Evolutionary conservation across 2,113 vertebrate genomes (phyloP).

Genomic region (Todiramphus chloris): DNA sequence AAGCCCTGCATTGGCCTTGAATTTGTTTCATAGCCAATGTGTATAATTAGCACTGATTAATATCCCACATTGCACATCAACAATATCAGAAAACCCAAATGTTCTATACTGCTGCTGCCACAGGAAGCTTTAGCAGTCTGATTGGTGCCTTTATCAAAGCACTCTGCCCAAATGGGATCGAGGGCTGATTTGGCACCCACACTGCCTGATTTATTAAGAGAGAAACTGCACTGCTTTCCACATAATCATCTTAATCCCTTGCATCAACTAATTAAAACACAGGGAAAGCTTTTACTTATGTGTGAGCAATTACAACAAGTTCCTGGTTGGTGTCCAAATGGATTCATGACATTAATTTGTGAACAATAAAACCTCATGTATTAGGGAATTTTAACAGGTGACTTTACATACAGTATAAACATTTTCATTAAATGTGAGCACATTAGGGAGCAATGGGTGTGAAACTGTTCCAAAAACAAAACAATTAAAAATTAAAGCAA

Average conservation of each 20-base stretch:
- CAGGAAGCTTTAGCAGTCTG: conserved; percentile 67
- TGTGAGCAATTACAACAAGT: conserved; percentile 73
- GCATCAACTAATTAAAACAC: conserved; percentile 81
- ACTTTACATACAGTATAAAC: conserved; percentile 34
- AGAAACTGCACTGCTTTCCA: conserved; percentile 75
- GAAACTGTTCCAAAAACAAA: background rate
- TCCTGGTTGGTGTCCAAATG: conserved; percentile 75
- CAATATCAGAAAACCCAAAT: conserved; percentile 81
- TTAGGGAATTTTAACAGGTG: conserved; percentile 53
- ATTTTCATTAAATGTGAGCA: conserved; percentile 4
- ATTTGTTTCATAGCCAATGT: conserved; percentile 75
- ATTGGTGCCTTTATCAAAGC: conserved; percentile 73
- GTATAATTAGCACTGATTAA: conserved; percentile 93
- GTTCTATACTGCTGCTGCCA: conserved; percentile 66
- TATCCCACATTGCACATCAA: conserved; percentile 85
- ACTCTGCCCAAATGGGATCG: conserved; percentile 66
- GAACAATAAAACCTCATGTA: conserved; percentile 63
- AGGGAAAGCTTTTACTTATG: conserved; percentile 75
- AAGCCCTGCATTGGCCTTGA: conserved; percentile 71
- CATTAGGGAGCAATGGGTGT: background rate
- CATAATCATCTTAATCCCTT: conserved; percentile 80
- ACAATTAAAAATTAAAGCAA: background rate
- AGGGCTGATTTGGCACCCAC: conserved; percentile 76
- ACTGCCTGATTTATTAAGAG: conserved; percentile 73
- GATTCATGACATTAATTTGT: conserved; percentile 73